These are phyloP conservation scores for Porites australiensis DNA, from an alignment of 64 coral and sea anemone genomes.

Conservation along the genomic window DNA sequence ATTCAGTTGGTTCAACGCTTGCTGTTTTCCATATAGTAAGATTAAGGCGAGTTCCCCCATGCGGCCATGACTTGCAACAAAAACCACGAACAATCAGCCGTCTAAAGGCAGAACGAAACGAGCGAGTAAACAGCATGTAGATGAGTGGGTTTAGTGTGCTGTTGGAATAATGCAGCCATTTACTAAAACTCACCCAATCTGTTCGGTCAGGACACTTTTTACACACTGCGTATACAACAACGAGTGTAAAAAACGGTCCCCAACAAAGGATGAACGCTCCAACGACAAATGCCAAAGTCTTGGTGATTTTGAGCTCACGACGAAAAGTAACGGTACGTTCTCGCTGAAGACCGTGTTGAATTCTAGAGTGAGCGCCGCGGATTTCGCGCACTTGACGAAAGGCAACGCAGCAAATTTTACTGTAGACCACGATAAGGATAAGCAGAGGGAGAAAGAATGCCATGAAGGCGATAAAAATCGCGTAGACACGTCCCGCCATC, in stretches of 20 bases:
- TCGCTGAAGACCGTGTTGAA: conserved; percentile 63
- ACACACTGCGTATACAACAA: conserved; percentile 74
- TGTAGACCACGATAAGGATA: conserved; percentile 67
- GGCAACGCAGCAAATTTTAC: conserved; percentile 64
- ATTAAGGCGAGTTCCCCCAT: not conserved
- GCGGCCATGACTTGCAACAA: not conserved
- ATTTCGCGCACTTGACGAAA: conserved; percentile 62
- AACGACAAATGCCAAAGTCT: conserved; percentile 80
- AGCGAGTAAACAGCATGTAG: conserved; percentile 77
- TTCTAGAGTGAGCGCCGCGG: conserved; percentile 7
- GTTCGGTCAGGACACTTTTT: not conserved
- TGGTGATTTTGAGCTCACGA: conserved; percentile 83
- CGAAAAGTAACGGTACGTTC: conserved; percentile 63
- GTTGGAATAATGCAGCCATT: conserved; percentile 88
- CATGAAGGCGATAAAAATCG: conserved; percentile 74
- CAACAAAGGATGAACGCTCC: conserved; percentile 87
- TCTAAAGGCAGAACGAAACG: conserved; percentile 78
- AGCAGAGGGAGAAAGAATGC: conserved; percentile 77
- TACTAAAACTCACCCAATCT: conserved; percentile 40
- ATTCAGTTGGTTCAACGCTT: not conserved
- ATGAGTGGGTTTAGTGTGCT: conserved; percentile 85
- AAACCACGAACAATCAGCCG: conserved; percentile 22
- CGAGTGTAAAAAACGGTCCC: conserved; percentile 79
- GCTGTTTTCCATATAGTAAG: not conserved
- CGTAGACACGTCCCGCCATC: conserved; percentile 67